These are phyloP conservation scores for Eospalax fontanierii DNA, from an alignment of 2,797 vertebrate species.

Conservation along the genomic window DNA sequence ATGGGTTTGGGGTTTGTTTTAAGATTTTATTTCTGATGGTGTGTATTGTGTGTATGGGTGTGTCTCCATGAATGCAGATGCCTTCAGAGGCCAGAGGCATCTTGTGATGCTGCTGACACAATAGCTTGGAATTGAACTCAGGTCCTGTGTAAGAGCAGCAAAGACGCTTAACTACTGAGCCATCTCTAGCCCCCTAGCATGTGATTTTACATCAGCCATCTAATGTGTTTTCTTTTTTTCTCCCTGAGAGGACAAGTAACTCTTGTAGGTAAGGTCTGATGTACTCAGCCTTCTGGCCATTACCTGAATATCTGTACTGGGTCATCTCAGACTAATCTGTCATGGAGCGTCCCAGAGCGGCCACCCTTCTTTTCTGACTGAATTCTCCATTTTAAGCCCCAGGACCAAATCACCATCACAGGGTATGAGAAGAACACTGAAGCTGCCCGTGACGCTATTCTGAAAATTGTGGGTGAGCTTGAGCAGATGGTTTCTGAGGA, in stretches of 20 bases:
- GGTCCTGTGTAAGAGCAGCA: background rate
- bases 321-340: too few species aligned
- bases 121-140: background rate
- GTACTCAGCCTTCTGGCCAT: background rate
- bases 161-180: background rate
- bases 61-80: background rate
- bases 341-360: background rate
- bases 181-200: background rate
- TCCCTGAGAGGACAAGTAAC: accelerated
- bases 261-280: accelerated
- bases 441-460: constrained; percentile 96
- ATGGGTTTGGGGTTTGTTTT: too few species aligned
- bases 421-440: constrained; percentile 98
- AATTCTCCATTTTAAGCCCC: constrained; percentile 82
- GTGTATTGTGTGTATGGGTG: background rate
- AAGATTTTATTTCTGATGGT: background rate
- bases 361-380: background rate
- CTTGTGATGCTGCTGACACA: background rate
- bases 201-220: background rate
- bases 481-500: constrained; percentile 99
- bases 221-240: too few species aligned
- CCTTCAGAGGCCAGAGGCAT: background rate
- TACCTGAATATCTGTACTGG: too few species aligned
- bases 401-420: constrained; percentile 99
- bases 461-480: constrained; percentile 96